These are phyloP conservation scores for Heterodera schachtii DNA, from an alignment of 1,140 invertebrate species.

Conservation along the genomic window DNA sequence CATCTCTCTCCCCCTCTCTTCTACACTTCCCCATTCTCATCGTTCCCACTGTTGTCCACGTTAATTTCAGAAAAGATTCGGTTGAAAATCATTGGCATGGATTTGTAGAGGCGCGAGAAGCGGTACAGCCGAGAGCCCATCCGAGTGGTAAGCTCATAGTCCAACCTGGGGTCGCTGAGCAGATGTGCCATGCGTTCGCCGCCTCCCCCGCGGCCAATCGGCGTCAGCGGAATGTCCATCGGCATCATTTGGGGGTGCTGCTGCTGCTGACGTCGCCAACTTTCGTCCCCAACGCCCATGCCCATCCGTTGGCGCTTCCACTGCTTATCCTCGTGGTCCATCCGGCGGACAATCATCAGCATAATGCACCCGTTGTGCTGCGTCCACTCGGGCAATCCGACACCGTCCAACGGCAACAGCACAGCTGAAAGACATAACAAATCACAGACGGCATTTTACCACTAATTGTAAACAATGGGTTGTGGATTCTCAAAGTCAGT, in stretches of 20 bases:
- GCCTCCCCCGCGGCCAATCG: not conserved
- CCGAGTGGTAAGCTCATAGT: slow-evolving; percentile 15
- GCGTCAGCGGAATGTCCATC: slow-evolving; percentile 3
- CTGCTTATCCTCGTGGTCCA: slow-evolving; percentile 22
- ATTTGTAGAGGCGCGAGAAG: slow-evolving; percentile 7
- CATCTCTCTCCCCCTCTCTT: too few species aligned
- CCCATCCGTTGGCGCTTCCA: not conserved
- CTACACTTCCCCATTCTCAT: not conserved
- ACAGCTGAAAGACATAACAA: slow-evolving; percentile 15
- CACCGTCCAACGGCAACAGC: slow-evolving; percentile 15
- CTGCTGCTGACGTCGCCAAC: not conserved
- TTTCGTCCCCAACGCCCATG: not conserved
- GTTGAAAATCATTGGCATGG: slow-evolving; percentile 23
- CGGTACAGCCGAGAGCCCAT: slow-evolving; percentile 18
- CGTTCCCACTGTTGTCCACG: not conserved
- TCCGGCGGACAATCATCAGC: slow-evolving; percentile 15
- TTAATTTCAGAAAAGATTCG: not conserved
- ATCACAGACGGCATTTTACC: too few species aligned
- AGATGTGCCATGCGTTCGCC: not conserved
- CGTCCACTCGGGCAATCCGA: slow-evolving; percentile 7
- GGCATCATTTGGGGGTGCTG: not conserved
- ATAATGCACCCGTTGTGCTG: not conserved
- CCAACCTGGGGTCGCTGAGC: slow-evolving; percentile 29
- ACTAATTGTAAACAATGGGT: too few species aligned
- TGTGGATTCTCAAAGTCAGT: too few species aligned